Conservation (phyloP, 2,113 vertebrate genomes). For the Nothocercus nigrocapillus region DNA sequence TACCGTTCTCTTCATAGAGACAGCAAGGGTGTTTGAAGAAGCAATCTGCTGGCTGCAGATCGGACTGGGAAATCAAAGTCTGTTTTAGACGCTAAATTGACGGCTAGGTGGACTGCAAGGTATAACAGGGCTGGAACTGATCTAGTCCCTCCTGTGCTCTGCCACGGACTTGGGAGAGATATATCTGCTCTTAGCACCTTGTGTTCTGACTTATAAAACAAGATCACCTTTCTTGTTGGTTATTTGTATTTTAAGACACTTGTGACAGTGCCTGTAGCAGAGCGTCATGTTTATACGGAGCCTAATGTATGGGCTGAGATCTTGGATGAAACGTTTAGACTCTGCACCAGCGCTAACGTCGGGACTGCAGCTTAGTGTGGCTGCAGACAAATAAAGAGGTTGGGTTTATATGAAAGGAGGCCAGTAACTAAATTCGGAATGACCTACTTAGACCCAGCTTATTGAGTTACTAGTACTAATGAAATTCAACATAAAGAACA, state of each 20-base stretch:
- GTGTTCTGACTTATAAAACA: not conserved
- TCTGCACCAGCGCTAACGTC: not conserved
- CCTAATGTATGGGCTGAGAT: rapidly evolving
- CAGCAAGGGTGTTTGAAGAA: not conserved
- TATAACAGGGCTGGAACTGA: not conserved
- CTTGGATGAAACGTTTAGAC: not conserved
- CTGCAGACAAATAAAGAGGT: not conserved
- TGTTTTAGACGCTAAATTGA: not conserved
- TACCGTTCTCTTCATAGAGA: not conserved
- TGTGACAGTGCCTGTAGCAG: not conserved
- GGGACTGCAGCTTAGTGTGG: not conserved
- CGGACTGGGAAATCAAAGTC: not conserved
- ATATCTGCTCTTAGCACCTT: not conserved
- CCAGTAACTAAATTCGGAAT: constrained; percentile 59
- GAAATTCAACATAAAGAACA: not conserved
- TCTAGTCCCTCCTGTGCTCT: not conserved
- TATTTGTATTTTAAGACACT: not conserved
- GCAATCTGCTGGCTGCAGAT: not conserved
- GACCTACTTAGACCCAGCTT: constrained; percentile 20
- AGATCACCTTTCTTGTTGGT: not conserved
- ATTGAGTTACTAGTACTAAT: constrained; percentile 40
- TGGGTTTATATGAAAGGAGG: constrained; percentile 25
- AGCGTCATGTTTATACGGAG: not conserved
- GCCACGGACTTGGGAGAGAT: not conserved
- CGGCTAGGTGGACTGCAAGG: not conserved